Conservation (phyloP, 1,140 invertebrate genomes). For the Zaprionus ghesquierei region DNA sequence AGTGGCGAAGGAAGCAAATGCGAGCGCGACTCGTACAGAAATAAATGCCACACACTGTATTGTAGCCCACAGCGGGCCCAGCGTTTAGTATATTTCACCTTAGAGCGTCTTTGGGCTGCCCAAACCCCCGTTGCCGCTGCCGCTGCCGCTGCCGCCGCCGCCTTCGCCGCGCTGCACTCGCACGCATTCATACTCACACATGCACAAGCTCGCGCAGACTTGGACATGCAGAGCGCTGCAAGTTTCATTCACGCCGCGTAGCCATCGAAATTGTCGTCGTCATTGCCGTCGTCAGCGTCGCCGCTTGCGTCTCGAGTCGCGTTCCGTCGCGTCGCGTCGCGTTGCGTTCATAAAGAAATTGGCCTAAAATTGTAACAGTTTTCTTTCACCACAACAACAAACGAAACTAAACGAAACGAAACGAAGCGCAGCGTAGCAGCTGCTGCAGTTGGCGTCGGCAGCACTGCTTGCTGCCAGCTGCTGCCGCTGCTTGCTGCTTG, state of each 20-base stretch:
- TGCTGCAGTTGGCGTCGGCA: conserved; percentile 48
- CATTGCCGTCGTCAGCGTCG: conserved; percentile 8
- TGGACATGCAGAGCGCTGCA: conserved; percentile 43
- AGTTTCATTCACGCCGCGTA: conserved; percentile 70
- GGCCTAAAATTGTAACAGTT: conserved; percentile 77
- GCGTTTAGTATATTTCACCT: conserved; percentile 81
- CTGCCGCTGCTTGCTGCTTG: conserved; percentile 11
- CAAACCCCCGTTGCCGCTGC: not conserved
- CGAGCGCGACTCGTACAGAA: conserved; percentile 47
- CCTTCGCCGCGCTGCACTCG: not conserved
- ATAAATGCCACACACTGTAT: conserved; percentile 59
- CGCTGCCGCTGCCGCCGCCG: too few species aligned
- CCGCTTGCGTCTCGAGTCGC: conserved; percentile 14
- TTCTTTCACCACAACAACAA: conserved; percentile 48
- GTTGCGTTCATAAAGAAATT: conserved; percentile 63
- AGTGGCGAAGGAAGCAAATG: not conserved
- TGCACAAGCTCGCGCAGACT: conserved; percentile 10
- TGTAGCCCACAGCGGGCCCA: too few species aligned
- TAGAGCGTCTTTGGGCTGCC: conserved; percentile 70
- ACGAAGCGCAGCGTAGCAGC: conserved; percentile 24
- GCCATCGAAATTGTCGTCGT: conserved; percentile 60
- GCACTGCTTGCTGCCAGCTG: conserved; percentile 19
- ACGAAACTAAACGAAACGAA: conserved; percentile 20
- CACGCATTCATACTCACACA: conserved; percentile 13
- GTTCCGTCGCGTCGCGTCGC: conserved; percentile 56